Percentiles rank a stretch among this genome's conserved stretches.
Evolutionary conservation across 2,113 vertebrate species (phyloP).

Genomic region (Piprites chloris): DNA sequence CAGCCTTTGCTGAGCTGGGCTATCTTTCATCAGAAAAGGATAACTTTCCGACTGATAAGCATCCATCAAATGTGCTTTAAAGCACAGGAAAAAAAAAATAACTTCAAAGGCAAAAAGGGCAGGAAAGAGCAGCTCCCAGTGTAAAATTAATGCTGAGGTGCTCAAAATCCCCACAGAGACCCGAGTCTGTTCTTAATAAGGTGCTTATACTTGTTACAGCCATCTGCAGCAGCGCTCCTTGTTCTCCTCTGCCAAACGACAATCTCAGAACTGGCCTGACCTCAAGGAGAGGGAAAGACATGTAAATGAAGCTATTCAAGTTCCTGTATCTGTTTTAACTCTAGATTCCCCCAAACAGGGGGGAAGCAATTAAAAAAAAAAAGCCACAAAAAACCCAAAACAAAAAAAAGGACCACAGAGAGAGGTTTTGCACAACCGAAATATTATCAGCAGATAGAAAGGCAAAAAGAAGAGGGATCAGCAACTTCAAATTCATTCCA

Average conservation of each 20-base stretch:
- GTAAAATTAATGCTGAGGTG: neutral
- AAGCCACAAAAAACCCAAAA: neutral
- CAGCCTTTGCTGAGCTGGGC: neutral
- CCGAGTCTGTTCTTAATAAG: neutral
- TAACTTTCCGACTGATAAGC: conserved; percentile 48
- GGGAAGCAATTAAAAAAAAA: neutral
- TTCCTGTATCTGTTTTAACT: neutral
- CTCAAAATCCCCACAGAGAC: neutral
- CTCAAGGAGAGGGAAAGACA: neutral
- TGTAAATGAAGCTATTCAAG: neutral
- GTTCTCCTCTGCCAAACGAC: neutral
- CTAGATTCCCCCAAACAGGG: neutral
- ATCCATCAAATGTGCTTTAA: conserved; percentile 1
- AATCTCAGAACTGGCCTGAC: neutral
- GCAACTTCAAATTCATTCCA: neutral
- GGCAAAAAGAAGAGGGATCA: neutral
- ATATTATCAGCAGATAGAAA: neutral
- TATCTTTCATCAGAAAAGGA: conserved; percentile 50
- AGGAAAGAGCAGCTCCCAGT: neutral
- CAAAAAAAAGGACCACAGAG: neutral
- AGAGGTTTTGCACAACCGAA: neutral
- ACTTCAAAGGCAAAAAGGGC: neutral
- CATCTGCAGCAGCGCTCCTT: neutral
- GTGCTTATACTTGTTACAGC: neutral
- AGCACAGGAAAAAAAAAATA: neutral